These are phyloP conservation scores for Panurus biarmicus DNA, from an alignment of 2,113 vertebrate species.

Conservation along the genomic window DNA sequence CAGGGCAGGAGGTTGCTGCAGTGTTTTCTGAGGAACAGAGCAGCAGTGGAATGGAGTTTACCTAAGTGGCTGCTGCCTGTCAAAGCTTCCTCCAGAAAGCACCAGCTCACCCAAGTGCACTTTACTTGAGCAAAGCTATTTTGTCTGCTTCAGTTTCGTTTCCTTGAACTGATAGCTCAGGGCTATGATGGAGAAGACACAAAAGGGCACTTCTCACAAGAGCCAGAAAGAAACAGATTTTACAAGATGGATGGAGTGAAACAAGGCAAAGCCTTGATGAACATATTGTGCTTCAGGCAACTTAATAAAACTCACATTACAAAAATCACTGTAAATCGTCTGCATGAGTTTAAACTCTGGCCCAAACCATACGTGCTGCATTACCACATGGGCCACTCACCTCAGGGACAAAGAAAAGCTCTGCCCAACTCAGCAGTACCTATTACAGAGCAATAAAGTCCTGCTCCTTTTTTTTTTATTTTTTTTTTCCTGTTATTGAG, in stretches of 20 bases:
- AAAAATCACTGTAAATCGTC: neutral
- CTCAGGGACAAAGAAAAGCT: neutral
- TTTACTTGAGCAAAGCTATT: neutral
- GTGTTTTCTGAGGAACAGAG: neutral
- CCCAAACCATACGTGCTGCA: neutral
- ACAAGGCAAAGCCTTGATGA: neutral
- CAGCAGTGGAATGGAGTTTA: neutral
- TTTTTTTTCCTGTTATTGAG: neutral
- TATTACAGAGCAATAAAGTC: neutral
- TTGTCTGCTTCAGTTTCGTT: neutral
- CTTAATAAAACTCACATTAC: neutral
- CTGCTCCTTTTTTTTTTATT: neutral
- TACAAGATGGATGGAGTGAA: neutral
- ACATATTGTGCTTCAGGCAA: neutral
- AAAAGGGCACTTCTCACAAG: neutral
- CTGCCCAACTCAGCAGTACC: neutral
- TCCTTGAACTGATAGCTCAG: neutral
- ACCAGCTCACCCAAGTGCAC: neutral
- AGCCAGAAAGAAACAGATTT: neutral
- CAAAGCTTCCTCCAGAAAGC: neutral
- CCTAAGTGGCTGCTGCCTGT: neutral
- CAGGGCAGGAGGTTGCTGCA: neutral
- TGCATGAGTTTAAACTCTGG: neutral
- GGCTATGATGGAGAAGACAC: neutral
- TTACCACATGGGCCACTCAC: neutral